These are phyloP conservation scores for Leptopilina clavipes DNA, from an alignment of 1,140 invertebrate genomes.

Conservation along the genomic window DNA sequence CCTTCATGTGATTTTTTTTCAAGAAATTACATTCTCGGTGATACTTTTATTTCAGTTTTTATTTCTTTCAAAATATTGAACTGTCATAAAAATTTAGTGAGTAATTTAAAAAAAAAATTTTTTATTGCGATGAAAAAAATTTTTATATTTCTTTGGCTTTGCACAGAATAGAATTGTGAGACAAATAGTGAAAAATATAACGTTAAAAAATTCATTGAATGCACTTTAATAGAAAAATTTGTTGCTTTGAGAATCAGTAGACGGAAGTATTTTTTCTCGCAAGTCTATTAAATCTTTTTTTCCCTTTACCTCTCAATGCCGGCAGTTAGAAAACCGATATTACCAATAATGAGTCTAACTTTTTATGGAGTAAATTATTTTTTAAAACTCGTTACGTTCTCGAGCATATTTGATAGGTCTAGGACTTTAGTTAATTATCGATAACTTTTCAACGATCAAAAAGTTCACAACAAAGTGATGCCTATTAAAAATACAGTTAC, in stretches of 20 bases:
- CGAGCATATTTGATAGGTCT: not conserved
- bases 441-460: not conserved
- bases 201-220: not conserved
- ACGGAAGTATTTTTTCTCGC: not conserved
- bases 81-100: no score
- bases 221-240: not conserved
- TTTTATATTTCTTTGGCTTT: no score
- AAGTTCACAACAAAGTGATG: not conserved
- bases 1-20: no score
- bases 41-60: no score
- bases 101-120: no score
- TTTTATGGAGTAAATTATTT: constrained; percentile 1
- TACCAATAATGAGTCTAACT: constrained; percentile 1
- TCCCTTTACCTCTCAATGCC: no score
- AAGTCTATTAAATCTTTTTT: not conserved
- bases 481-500: not conserved
- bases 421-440: not conserved
- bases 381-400: constrained; percentile 10
- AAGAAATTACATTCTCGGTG: no score
- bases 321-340: constrained; percentile 1
- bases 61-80: no score
- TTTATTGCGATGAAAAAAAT: no score
- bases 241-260: not conserved
- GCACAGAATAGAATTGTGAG: no score
- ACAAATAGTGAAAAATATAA: no score